Percentiles rank a stretch among this genome's conserved stretches.
Conservation (phyloP, 2,113 vertebrate species). For the Aegypius monachus region DNA sequence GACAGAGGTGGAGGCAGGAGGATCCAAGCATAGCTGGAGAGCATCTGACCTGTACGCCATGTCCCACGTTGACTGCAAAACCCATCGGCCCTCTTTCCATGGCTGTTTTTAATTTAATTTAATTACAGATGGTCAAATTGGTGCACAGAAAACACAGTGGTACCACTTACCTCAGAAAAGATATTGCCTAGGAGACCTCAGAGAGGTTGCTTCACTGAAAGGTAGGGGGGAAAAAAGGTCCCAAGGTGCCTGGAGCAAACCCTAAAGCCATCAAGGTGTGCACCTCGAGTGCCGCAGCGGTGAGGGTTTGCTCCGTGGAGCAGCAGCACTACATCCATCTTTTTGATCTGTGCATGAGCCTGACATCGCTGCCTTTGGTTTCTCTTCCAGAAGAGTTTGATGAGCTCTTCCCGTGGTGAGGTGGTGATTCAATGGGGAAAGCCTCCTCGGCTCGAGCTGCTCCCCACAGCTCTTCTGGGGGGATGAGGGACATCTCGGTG, state of each 20-base stretch:
- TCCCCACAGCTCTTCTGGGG: neutral
- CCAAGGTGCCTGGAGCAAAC: neutral
- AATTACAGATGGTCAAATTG: neutral
- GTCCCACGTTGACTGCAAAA: neutral
- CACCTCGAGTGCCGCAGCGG: rapidly evolving
- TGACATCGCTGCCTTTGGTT: neutral
- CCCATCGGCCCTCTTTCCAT: rapidly evolving
- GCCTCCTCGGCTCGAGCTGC: neutral
- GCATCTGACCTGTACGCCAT: neutral
- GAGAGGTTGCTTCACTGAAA: neutral
- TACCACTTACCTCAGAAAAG: neutral
- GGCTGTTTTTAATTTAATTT: neutral
- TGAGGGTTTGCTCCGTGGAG: neutral
- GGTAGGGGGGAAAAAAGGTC: rapidly evolving
- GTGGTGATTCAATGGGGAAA: neutral
- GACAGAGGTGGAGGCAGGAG: neutral
- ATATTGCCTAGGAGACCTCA: neutral
- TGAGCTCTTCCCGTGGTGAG: neutral
- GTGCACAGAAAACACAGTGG: neutral
- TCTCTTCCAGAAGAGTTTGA: neutral
- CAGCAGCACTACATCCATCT: neutral
- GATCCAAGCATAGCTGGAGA: neutral
- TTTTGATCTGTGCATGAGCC: neutral
- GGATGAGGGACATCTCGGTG: neutral
- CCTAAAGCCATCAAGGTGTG: neutral